Base-by-base conservation (phyloP, 2,888 invertebrate genomes). In the Apamea epomidion region DNA sequence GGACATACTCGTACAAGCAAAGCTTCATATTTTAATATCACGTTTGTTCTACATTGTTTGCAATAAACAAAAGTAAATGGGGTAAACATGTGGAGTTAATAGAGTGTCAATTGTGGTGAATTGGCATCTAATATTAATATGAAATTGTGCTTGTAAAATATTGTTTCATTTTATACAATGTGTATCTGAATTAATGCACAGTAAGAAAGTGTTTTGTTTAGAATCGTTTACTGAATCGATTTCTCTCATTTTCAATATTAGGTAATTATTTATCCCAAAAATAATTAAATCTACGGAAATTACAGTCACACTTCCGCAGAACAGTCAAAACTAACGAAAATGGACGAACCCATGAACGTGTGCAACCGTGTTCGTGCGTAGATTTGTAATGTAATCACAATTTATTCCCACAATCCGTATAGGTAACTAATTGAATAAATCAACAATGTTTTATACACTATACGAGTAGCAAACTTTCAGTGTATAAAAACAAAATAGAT, bases 41-140 rank as follows among this genome's bases (percentile, higher is more conserved):
- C 6, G 69, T 74, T 60, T 73, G 48, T 62, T 54, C 1, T 48
- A 51, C 18, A 76, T 65, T 83, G 73, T 85, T 71, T 42, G 72
- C n/a, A 72, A 82, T 68, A 76, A 80, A 74, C 64, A 54, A 45
- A 76, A 80, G 70, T 65, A 74, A 78, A 87, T 86, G 62, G 68
- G 45, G 74, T 74, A 87, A 86, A 86, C 74, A 78, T 51, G 32
- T 78, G 51, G 16, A 74, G 42, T 37, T 74, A 86, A 86, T 80
- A 51, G 65, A 32, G 42, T 78, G 76, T 87, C 74, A 77, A 69
- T 48, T 68, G 32, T 51, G 32, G 45, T 75, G 37, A 71, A 80
- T 67, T 76, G 74, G 42, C 54, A 60, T 73, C 12, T 75, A 29
- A 45, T 70, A 54, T 74, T 62, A 62, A 21, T 65, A n/a, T 73